phyloP scores from a whole-genome alignment of 2,888 invertebrate genomes.

The Cyclophora albipunctata region DNA sequence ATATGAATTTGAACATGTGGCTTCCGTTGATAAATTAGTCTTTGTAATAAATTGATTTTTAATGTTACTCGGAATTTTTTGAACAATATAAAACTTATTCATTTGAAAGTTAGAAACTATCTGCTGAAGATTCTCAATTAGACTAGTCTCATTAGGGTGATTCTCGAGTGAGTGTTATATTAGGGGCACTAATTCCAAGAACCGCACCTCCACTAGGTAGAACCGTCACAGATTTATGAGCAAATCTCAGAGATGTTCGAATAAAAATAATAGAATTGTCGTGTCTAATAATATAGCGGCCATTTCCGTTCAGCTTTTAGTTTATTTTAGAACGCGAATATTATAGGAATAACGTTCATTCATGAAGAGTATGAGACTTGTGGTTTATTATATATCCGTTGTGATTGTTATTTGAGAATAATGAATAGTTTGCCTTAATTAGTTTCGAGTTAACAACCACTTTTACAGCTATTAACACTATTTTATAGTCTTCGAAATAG shows the following conservation, averaged over 20 bases:
- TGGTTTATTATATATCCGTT: conserved; percentile 33
- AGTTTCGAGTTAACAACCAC: conserved; percentile 41
- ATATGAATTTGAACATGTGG: conserved; percentile 22
- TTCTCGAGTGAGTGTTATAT: conserved; percentile 53
- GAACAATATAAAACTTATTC: conserved; percentile 16
- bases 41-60: conserved; percentile 24
- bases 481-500: conserved; percentile 39
- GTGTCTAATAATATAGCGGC: conserved; percentile 71
- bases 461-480: conserved; percentile 40
- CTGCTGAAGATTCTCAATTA: conserved; percentile 4
- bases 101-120: conserved; percentile 8
- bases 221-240: conserved; percentile 62
- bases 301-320: conserved; percentile 70
- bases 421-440: conserved; percentile 44
- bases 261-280: conserved; percentile 76
- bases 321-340: conserved; percentile 73
- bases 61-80: conserved; percentile 24
- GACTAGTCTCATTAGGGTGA: conserved; percentile 32
- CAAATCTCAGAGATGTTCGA: conserved; percentile 69
- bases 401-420: conserved; percentile 47
- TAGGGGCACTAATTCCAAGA: conserved; percentile 47
- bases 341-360: conserved; percentile 60
- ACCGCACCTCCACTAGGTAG: conserved; percentile 46
- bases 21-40: conserved; percentile 23
- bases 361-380: conserved; percentile 40